Conservation (phyloP, 2,113 vertebrate species). For the Campylomormyrus numenius region DNA sequence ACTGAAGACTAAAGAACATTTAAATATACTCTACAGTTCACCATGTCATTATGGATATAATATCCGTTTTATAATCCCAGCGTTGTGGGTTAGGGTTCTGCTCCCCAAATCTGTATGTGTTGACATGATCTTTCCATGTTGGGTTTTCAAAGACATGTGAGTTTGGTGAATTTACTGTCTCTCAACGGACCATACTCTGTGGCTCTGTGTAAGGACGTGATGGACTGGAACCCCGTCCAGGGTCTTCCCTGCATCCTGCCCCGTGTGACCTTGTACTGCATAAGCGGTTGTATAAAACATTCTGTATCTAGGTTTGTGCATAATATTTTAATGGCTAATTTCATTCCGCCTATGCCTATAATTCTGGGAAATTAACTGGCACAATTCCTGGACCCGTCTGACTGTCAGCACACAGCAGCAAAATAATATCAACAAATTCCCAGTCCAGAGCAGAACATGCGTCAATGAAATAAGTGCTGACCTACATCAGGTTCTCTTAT, state of each 20-base stretch:
- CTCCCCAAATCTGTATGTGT: background rate
- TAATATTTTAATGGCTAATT: background rate
- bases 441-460: background rate
- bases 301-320: background rate
- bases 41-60: background rate
- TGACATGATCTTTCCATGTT: background rate
- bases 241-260: background rate
- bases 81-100: background rate
- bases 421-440: background rate
- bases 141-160: background rate
- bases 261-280: background rate
- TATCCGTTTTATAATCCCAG: background rate
- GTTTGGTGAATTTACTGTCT: background rate
- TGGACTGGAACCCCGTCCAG: background rate
- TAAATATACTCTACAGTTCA: background rate
- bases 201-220: background rate
- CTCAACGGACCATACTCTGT: background rate
- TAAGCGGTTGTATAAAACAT: background rate
- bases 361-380: background rate
- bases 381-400: background rate
- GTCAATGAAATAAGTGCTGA: background rate
- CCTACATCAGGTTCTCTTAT: background rate
- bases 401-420: background rate
- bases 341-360: background rate
- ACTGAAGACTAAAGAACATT: background rate